Percentiles rank a stretch among this genome's conserved stretches.
These are phyloP conservation scores for Dexiosoma caninum DNA, from an alignment of 2,888 invertebrate genomes.

Conservation along the genomic window DNA sequence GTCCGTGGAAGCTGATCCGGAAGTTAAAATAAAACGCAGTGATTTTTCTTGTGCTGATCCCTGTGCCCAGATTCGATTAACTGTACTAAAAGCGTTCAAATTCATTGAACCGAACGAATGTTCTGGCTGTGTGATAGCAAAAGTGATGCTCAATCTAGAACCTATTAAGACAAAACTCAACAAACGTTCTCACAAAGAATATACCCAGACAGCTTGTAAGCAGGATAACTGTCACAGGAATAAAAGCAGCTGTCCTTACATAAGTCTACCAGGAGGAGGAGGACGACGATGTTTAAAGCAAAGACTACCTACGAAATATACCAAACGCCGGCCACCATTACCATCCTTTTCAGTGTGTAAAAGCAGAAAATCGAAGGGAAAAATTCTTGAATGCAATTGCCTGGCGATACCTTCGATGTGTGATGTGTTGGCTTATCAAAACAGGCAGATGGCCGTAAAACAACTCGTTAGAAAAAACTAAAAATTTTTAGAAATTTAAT, in stretches of 20 bases:
- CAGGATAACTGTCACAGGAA: slow-evolving; percentile 12
- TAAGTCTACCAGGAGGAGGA: slow-evolving; percentile 54
- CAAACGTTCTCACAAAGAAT: slow-evolving; percentile 17
- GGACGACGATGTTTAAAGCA: slow-evolving; percentile 62
- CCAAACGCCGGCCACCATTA: slow-evolving; percentile 63
- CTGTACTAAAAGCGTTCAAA: slow-evolving; percentile 73
- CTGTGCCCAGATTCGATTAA: slow-evolving; percentile 70
- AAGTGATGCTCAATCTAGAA: slow-evolving; percentile 67
- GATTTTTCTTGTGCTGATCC: slow-evolving; percentile 49
- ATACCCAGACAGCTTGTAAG: slow-evolving; percentile 43
- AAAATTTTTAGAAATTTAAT: no score
- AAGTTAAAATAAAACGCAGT: slow-evolving; percentile 20
- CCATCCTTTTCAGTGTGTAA: slow-evolving; percentile 67
- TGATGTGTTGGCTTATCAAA: slow-evolving; percentile 63
- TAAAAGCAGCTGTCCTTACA: slow-evolving; percentile 37
- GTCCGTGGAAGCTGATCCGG: not conserved
- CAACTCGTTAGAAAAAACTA: not conserved
- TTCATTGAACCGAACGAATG: slow-evolving; percentile 70
- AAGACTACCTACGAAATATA: slow-evolving; percentile 41
- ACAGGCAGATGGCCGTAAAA: not conserved
- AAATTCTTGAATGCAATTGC: slow-evolving; percentile 66
- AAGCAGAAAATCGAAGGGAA: not conserved
- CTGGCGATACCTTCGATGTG: slow-evolving; percentile 65
- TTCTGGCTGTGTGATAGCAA: slow-evolving; percentile 67
- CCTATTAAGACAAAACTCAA: slow-evolving; percentile 59